Evolutionary conservation across 2,797 vertebrate species (phyloP).

Genomic region (Sebastes elongatus): DNA sequence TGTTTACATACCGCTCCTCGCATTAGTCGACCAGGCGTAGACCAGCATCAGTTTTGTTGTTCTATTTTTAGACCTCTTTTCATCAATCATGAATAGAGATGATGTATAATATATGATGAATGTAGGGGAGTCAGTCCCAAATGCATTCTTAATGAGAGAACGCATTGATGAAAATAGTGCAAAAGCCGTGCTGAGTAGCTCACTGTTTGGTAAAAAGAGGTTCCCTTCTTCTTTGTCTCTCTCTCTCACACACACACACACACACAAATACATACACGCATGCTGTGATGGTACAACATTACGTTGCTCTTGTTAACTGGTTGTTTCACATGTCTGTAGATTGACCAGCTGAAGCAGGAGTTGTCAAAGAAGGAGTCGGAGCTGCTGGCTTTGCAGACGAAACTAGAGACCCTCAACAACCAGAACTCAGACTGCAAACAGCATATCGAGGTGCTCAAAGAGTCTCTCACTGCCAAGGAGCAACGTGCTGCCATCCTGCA

Average conservation of each 20-base stretch:
- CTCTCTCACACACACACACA: not conserved
- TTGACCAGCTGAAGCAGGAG: slow-evolving; percentile 98
- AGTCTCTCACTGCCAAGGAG: slow-evolving; percentile 99
- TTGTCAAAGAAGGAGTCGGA: slow-evolving; percentile 99
- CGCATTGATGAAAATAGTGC: slow-evolving; percentile 58
- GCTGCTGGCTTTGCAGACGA: slow-evolving; percentile 98
- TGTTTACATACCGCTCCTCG: slow-evolving; percentile 56
- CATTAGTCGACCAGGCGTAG: slow-evolving; percentile 25
- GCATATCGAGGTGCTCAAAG: slow-evolving; percentile 99
- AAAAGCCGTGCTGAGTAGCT: slow-evolving; percentile 26
- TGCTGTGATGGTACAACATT: not conserved
- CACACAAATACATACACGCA: not conserved
- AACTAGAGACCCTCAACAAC: slow-evolving; percentile 99
- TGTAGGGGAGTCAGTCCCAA: slow-evolving; percentile 73
- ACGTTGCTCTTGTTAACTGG: not conserved
- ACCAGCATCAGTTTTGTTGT: slow-evolving; percentile 67
- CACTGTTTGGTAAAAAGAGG: slow-evolving; percentile 10
- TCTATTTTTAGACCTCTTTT: slow-evolving; percentile 78
- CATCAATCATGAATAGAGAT: slow-evolving; percentile 78
- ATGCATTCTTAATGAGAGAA: slow-evolving; percentile 77
- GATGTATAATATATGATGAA: slow-evolving; percentile 81
- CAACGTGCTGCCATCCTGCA: slow-evolving; percentile 99
- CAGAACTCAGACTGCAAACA: slow-evolving; percentile 99
- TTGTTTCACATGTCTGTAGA: slow-evolving; percentile 75
- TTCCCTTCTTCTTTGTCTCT: not conserved